Evolutionary conservation across 1,140 invertebrate species (phyloP), one percentile per base, ranked within the genome.

Genomic region (Globodera rostochiensis): DNA sequence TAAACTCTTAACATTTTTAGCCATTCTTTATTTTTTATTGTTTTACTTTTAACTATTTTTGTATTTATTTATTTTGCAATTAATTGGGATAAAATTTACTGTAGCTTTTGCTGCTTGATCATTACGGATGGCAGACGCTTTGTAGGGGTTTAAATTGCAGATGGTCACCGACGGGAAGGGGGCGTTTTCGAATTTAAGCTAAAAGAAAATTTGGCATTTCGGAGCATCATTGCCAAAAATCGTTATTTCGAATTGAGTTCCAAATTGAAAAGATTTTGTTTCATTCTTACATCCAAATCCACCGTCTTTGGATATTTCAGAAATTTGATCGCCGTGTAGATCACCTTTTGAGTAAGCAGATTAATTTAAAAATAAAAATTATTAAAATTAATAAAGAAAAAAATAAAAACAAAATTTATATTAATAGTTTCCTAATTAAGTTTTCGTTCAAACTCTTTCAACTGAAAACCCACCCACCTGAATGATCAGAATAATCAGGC

Each of bases 141-240:
- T 89, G 64, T 90, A 89, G 1, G 88, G 88, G 82, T 89, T 89
- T 36, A 89, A 76, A 85, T 89, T 89, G 77, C 88, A 89, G 75
- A 89, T 60, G 6, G 88, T 90, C 5, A 89, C 88, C 47, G 82
- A 85, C 7, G 89, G 88, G 67, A 90, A 90, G n/a, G 88, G 88
- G 15, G 88, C 86, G 66, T 90, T 89, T 84, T 90, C 85, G 79
- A 89, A 89, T 89, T 89, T 90, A 36, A 89, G 79, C 88, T 89
- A 76, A 83, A 88, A 79, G 6, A 74, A 25, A 46, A 25, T 45
- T 21, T 13, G 73, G 49, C 36, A 53, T 7, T 13, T 53, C 50
- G 7, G 4, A 53, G 50, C 4, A 7, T 36, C n/a, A 77, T 76
- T 82, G 46, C n/a, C 46, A 25, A 82, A 86, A 53, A 53, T 53